Evolutionary conservation across 2,113 vertebrate genomes (phyloP), one percentile per base, ranked within the genome.

Genomic region (Prunella fulvescens): DNA sequence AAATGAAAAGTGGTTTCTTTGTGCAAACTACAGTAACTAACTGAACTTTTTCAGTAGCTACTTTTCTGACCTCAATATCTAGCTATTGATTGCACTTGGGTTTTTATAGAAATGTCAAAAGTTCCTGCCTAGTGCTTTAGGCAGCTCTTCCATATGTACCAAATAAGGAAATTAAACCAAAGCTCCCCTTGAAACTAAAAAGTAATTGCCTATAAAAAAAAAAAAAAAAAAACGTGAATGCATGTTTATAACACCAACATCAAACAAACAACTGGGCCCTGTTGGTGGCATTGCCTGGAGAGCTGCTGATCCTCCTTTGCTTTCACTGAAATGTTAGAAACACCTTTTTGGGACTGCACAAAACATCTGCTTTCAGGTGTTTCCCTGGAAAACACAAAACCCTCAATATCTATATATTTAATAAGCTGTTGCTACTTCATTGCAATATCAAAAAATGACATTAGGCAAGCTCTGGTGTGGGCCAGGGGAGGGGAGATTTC

Each of bases 21-120:
- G 87, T 74, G 79, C 56, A 87, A 94, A 86, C 78, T 86, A 23
- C 81, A 74, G 81, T n/a, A 95, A 91, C 72, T 77, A 82, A 66
- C 71, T 70, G 37, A 93, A 65, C 69, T 81, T 94, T 86, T 65
- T 88, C 37, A 81, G 72, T 40, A 65, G 40, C 86, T 91, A 73
- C 67, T 90, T 93, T 88, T 78, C 84, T 86, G 94, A 95, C 94
- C 67, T 96, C 72, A 64, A 25, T 90, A 88, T 92, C 88, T 72
- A 81, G 51, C 53, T 95, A 88, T 90, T 94, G 76, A 86, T 83
- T 92, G 53, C 53, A 86, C 61, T 90, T 81, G 50, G 48, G 7
- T 88, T 90, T 94, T 92, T 90, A 90, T 37, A 81, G 80, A 56
- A 90, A 88, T 73, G 80, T 83, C 92, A 91, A 7, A 96, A 83